A percentile compares a stretch with the other conserved stretches of the same genome.
Conservation (phyloP, 2,888 invertebrate species). For the Iphiclides podalirius region DNA sequence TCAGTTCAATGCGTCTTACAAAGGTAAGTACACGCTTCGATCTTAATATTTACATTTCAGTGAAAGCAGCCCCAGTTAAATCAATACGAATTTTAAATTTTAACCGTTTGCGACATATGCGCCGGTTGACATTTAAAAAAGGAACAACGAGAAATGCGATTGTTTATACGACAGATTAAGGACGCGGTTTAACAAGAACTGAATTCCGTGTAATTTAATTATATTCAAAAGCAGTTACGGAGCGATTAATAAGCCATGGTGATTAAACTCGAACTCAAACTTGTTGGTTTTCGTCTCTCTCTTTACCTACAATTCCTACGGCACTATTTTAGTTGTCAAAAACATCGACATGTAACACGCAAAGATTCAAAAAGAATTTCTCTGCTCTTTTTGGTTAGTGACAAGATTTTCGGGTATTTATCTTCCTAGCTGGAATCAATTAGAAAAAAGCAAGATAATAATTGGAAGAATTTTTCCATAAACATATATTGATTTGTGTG, state of each 20-base stretch:
- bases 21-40: slow-evolving; percentile 7
- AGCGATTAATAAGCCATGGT: not conserved
- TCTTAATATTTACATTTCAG: slow-evolving; percentile 19
- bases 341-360: no score
- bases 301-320: not conserved
- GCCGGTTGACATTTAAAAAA: slow-evolving; percentile 28
- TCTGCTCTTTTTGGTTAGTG: no score
- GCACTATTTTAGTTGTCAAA: not conserved
- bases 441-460: no score
- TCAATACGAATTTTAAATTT: slow-evolving; percentile 21
- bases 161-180: slow-evolving; percentile 15
- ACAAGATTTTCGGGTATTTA: no score
- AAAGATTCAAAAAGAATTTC: no score
- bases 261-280: not conserved
- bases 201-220: slow-evolving; percentile 13
- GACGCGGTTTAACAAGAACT: slow-evolving; percentile 4
- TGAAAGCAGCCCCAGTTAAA: slow-evolving; percentile 15
- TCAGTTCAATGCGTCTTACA: slow-evolving; percentile 15
- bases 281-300: not conserved
- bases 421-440: no score
- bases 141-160: slow-evolving; percentile 11
- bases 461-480: no score
- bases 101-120: slow-evolving; percentile 26
- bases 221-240: not conserved
- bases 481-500: no score